A percentile compares a stretch with the other conserved stretches of the same genome.
Conservation (phyloP, 2,113 vertebrate genomes). For the human region DNA sequence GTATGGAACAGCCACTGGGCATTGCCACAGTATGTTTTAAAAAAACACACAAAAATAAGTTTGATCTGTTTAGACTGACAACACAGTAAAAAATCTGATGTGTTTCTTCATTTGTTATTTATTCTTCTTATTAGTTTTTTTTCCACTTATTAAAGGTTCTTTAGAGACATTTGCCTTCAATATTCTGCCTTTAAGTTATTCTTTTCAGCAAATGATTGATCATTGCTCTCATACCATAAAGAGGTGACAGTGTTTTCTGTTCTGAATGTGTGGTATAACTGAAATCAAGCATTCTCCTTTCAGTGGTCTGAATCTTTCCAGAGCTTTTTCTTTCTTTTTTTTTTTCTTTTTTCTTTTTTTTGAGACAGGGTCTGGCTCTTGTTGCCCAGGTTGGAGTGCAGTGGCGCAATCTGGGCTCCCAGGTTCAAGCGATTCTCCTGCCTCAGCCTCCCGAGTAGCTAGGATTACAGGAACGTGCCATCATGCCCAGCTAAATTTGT, state of each 20-base stretch:
- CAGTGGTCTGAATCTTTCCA: not conserved
- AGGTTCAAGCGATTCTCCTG: too few species aligned
- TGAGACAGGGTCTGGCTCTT: too few species aligned
- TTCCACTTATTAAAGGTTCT: not conserved
- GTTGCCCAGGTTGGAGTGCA: too few species aligned
- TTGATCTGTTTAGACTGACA: not conserved
- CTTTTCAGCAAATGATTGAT: not conserved
- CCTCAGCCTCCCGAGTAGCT: too few species aligned
- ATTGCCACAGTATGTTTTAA: not conserved
- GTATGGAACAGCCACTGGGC: not conserved
- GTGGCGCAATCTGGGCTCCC: too few species aligned
- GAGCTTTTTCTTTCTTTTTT: not conserved
- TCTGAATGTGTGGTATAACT: not conserved
- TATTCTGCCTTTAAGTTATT: not conserved
- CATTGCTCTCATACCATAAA: not conserved
- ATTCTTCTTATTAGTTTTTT: slow-evolving; percentile 22
- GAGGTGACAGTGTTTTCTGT: not conserved
- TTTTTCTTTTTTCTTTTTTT: too few species aligned
- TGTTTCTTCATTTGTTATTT: slow-evolving; percentile 32
- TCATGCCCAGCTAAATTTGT: too few species aligned
- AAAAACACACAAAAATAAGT: not conserved
- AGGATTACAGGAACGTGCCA: too few species aligned
- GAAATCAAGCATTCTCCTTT: not conserved
- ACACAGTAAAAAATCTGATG: not conserved
- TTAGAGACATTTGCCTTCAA: not conserved